phyloP scores from a whole-genome alignment of 2,797 vertebrate genomes.

The Chromis chromis region DNA sequence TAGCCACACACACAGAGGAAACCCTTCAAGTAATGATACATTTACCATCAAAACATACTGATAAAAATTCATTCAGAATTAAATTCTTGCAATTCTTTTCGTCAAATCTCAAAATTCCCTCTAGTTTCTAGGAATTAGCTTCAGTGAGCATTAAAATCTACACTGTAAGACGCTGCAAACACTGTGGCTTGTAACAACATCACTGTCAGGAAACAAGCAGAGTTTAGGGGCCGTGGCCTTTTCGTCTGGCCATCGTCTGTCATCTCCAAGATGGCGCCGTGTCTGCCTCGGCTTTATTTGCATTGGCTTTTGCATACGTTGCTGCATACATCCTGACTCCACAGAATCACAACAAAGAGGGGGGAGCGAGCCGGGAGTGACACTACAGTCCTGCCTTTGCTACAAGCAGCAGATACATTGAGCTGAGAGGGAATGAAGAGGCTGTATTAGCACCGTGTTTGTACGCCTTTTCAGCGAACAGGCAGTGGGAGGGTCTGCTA shows the following conservation, averaged over 20 bases:
- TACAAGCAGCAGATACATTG: slow-evolving; percentile 37
- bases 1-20: slow-evolving; percentile 53
- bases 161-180: slow-evolving; percentile 43
- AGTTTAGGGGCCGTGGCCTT: slow-evolving; percentile 74
- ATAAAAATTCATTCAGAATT: neutral
- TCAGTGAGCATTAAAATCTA: slow-evolving; percentile 40
- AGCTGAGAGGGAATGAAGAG: slow-evolving; percentile 58
- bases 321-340: slow-evolving; percentile 64
- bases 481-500: slow-evolving; percentile 77
- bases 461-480: slow-evolving; percentile 57
- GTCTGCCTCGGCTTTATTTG: slow-evolving; percentile 76
- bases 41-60: no score
- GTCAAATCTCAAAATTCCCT: neutral
- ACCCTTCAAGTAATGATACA: slow-evolving; percentile 13
- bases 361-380: slow-evolving; percentile 57
- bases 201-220: slow-evolving; percentile 63
- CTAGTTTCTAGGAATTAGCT: slow-evolving; percentile 7
- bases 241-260: slow-evolving; percentile 78
- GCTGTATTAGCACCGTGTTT: slow-evolving; percentile 67
- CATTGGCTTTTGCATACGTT: slow-evolving; percentile 72
- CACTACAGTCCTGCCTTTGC: slow-evolving; percentile 39
- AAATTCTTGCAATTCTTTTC: neutral
- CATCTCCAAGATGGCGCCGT: slow-evolving; percentile 77
- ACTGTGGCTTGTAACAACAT: slow-evolving; percentile 57
- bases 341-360: slow-evolving; percentile 69